A percentile compares a stretch with the other conserved stretches of the same genome.
These are phyloP conservation scores for Arenicola marina DNA, from an alignment of 2,888 invertebrate genomes.

Conservation along the genomic window DNA sequence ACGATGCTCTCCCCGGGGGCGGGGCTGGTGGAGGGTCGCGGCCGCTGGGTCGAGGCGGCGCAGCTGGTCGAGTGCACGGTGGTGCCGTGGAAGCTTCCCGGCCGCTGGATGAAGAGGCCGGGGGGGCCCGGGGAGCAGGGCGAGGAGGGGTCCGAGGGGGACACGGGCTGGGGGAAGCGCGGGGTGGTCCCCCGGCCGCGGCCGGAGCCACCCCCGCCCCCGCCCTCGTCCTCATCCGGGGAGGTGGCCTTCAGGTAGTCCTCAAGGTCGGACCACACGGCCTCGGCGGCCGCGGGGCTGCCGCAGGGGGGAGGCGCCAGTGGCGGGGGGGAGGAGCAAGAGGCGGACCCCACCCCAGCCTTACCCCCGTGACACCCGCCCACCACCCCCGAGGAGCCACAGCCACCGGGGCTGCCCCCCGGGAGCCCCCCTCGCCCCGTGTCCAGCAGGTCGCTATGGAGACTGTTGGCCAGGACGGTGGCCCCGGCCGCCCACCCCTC, in stretches of 20 bases:
- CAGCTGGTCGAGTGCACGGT: neutral
- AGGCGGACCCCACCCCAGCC: neutral
- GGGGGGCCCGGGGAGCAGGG: neutral
- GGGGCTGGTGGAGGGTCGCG: neutral
- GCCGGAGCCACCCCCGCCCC: no score
- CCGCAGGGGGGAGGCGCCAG: neutral
- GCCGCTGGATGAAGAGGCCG: no score
- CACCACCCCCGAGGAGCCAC: neutral
- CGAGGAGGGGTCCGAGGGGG: neutral
- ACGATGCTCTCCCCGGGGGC: conserved; percentile 35
- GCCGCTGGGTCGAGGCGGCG: neutral
- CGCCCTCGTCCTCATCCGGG: neutral
- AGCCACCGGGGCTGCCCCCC: neutral
- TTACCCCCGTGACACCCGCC: neutral
- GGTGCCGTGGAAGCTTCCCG: conserved; percentile 4
- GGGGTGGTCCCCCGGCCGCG: neutral
- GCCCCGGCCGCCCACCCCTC: neutral
- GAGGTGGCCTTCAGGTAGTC: neutral
- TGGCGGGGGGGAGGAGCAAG: neutral
- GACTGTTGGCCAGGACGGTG: neutral
- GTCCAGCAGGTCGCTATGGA: neutral
- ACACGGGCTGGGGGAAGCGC: neutral
- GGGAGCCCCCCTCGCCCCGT: neutral
- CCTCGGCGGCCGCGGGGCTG: neutral
- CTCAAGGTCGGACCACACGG: neutral